Evolutionary conservation across 2,797 vertebrate species (phyloP).

Genomic region (Clarias platycephalus): DNA sequence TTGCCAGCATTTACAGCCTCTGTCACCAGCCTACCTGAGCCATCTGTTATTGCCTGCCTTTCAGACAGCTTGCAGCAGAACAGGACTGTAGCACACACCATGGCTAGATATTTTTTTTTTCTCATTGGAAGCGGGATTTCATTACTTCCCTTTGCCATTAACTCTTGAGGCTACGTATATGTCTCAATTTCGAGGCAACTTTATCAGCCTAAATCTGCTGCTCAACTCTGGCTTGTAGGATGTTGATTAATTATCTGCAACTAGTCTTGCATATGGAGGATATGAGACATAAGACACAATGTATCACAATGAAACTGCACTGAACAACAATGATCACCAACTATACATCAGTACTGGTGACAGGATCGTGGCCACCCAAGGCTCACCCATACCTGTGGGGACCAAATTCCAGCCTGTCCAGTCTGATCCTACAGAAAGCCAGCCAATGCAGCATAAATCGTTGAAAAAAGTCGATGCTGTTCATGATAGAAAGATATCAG

Average conservation of each 20-base stretch:
- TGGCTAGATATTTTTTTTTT: background rate
- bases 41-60: conserved; percentile 62
- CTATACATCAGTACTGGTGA: too few relatives aligned
- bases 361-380: too few relatives aligned
- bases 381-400: too few relatives aligned
- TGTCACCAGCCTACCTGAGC: conserved; percentile 53
- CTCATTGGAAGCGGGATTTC: background rate
- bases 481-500: too few relatives aligned
- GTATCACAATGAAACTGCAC: too few relatives aligned
- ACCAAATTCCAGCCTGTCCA: too few relatives aligned
- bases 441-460: too few relatives aligned
- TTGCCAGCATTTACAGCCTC: background rate
- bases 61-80: conserved; percentile 4
- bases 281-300: too few relatives aligned
- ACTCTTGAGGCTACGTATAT: background rate
- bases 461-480: too few relatives aligned
- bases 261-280: too few relatives aligned
- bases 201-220: background rate
- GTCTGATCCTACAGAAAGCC: too few relatives aligned
- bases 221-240: background rate
- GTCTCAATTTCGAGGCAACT: background rate
- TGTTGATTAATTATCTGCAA: background rate
- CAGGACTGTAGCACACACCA: background rate
- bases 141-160: background rate
- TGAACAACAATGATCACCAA: too few relatives aligned